Conservation (phyloP, 2,797 vertebrate species). For the Mus spretus region DNA sequence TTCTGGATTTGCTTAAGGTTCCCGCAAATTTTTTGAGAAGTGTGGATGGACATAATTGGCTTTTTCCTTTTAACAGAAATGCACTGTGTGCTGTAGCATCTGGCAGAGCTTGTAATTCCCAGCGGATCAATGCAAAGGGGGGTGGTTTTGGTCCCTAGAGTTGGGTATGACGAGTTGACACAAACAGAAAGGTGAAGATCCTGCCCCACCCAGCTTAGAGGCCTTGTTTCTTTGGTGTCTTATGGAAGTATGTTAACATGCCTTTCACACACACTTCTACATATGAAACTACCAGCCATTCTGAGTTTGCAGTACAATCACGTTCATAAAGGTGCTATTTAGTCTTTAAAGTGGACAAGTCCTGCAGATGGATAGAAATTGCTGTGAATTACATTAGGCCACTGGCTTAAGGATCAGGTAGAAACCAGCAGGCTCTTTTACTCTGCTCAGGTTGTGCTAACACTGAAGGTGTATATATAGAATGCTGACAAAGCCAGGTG, state of each 20-base stretch:
- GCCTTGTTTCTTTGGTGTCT: slow-evolving; percentile 79
- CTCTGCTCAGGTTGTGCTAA: slow-evolving; percentile 67
- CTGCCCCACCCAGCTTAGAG: slow-evolving; percentile 37
- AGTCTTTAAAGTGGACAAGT: slow-evolving; percentile 67
- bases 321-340: slow-evolving; percentile 52
- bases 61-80: slow-evolving; percentile 51
- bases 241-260: slow-evolving; percentile 62
- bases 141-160: slow-evolving; percentile 58
- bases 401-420: slow-evolving; percentile 53
- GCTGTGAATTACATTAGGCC: slow-evolving; percentile 51
- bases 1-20: slow-evolving; percentile 54
- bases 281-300: slow-evolving; percentile 55
- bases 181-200: slow-evolving; percentile 42
- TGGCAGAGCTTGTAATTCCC: neutral
- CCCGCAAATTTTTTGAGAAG: slow-evolving; percentile 31
- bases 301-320: slow-evolving; percentile 20
- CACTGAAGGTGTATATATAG: slow-evolving; percentile 46
- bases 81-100: neutral
- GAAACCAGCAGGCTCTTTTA: slow-evolving; percentile 29
- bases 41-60: slow-evolving; percentile 48
- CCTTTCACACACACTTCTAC: slow-evolving; percentile 74
- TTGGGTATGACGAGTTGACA: slow-evolving; percentile 3
- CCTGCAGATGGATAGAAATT: slow-evolving; percentile 59
- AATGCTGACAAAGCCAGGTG: neutral
- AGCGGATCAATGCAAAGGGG: neutral